phyloP scores from a whole-genome alignment of 2,888 invertebrate species.

The Caenorhabditis zanzibari region DNA sequence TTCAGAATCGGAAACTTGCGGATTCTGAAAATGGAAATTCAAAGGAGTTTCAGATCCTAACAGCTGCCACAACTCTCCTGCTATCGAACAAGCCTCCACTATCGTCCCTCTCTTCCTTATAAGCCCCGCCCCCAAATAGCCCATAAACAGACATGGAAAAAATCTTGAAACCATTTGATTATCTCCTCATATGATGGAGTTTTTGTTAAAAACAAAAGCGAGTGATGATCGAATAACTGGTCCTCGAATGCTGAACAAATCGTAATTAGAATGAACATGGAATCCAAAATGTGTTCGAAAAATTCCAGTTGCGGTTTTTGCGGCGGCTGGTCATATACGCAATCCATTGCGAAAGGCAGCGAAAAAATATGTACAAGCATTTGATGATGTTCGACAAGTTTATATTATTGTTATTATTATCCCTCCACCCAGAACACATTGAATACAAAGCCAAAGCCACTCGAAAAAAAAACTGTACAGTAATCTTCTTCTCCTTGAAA shows the following conservation, averaged over 20 bases:
- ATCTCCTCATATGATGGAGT: conserved; percentile 12
- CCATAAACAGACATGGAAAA: background rate
- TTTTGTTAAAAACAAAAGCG: conserved; percentile 18
- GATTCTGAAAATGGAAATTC: background rate
- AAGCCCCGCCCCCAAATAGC: conserved; percentile 32
- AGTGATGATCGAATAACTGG: conserved; percentile 46
- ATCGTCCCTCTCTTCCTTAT: background rate
- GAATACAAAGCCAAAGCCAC: conserved; percentile 25
- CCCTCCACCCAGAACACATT: background rate
- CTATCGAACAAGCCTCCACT: background rate
- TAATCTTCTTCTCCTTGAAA: conserved; percentile 39
- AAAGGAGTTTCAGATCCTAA: background rate
- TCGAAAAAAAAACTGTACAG: conserved; percentile 50
- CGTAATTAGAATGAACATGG: conserved; percentile 52
- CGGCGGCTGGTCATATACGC: conserved; percentile 40
- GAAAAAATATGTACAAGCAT: conserved; percentile 43
- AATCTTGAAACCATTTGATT: conserved; percentile 25
- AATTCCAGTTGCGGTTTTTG: conserved; percentile 55
- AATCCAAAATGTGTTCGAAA: conserved; percentile 55
- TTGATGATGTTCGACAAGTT: conserved; percentile 63
- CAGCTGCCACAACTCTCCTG: background rate
- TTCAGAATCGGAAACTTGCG: too few species aligned
- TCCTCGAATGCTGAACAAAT: conserved; percentile 48
- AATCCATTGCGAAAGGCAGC: conserved; percentile 21
- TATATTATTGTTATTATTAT: conserved; percentile 66